Percentiles rank a stretch among this genome's conserved stretches.
These are phyloP conservation scores for Passer montanus DNA, from an alignment of 2,113 vertebrate genomes.

Conservation along the genomic window DNA sequence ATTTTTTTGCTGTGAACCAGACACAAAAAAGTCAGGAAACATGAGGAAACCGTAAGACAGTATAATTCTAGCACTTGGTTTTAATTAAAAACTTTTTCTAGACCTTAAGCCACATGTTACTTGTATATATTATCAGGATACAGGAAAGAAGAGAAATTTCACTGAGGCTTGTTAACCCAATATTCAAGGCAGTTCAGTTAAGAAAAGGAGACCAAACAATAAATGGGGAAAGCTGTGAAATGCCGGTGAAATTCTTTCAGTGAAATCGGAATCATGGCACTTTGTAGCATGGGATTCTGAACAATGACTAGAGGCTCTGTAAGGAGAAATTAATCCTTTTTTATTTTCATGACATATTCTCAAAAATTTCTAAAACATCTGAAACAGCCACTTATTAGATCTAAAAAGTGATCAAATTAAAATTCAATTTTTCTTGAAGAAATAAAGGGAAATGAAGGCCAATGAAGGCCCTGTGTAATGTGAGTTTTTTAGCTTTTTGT, in stretches of 20 bases:
- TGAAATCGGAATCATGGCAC: background rate
- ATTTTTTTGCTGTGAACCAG: background rate
- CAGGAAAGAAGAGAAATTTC: background rate
- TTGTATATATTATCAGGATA: background rate
- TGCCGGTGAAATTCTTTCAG: background rate
- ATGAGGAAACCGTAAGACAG: background rate
- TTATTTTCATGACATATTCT: background rate
- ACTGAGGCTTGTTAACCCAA: background rate
- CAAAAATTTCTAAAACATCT: background rate
- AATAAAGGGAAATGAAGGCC: background rate
- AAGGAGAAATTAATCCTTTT: background rate
- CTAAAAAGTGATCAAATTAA: background rate
- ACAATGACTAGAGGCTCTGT: background rate
- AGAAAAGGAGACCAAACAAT: background rate
- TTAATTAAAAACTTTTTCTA: constrained; percentile 34
- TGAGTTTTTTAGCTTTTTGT: background rate
- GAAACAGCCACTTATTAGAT: background rate
- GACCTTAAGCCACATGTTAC: background rate
- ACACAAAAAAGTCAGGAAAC: background rate
- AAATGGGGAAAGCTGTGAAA: background rate
- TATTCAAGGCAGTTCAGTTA: background rate
- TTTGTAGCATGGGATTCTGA: background rate
- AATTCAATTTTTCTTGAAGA: background rate
- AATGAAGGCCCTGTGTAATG: background rate
- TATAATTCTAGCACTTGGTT: constrained; percentile 12